A percentile compares a stretch with the other conserved stretches of the same genome.
Evolutionary conservation across 2,113 vertebrate species (phyloP).

Genomic region (Aythya baeri): DNA sequence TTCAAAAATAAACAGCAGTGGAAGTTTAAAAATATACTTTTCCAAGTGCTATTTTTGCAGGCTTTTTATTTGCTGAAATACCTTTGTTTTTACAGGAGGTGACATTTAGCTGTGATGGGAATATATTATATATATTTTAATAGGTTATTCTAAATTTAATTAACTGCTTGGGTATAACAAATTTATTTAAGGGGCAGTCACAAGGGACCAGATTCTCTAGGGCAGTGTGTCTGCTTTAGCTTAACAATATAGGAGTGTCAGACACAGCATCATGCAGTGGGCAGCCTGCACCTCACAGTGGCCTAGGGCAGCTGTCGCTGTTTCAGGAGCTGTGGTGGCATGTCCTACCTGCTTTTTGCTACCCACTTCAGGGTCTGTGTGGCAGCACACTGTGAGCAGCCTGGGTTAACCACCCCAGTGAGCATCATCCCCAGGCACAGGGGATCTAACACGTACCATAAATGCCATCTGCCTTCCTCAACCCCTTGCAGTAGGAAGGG

Average conservation of each 20-base stretch:
- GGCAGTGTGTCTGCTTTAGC: neutral
- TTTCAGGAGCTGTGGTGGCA: neutral
- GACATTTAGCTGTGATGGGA: conserved; percentile 60
- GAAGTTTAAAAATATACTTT: conserved; percentile 59
- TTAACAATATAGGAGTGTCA: accelerated
- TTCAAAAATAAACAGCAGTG: conserved; percentile 64
- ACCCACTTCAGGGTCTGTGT: neutral
- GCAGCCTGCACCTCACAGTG: neutral
- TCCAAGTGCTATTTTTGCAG: conserved; percentile 4
- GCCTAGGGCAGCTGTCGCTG: neutral
- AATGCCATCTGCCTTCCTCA: accelerated
- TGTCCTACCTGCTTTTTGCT: accelerated
- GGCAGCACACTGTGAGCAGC: accelerated
- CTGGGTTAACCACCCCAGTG: neutral
- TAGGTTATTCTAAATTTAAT: conserved; percentile 63
- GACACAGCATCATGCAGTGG: accelerated
- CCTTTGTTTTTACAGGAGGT: conserved; percentile 45
- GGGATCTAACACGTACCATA: neutral
- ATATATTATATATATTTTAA: conserved; percentile 49
- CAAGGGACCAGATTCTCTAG: neutral
- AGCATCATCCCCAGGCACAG: neutral
- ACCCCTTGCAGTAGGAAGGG: neutral
- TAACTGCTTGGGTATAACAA: conserved; percentile 44
- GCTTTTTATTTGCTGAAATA: conserved; percentile 57
- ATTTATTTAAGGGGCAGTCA: conserved; percentile 26